Conservation (phyloP, 30 jellyfish, hydroid and myxozoan species). For the Rhopilema esculentum region DNA sequence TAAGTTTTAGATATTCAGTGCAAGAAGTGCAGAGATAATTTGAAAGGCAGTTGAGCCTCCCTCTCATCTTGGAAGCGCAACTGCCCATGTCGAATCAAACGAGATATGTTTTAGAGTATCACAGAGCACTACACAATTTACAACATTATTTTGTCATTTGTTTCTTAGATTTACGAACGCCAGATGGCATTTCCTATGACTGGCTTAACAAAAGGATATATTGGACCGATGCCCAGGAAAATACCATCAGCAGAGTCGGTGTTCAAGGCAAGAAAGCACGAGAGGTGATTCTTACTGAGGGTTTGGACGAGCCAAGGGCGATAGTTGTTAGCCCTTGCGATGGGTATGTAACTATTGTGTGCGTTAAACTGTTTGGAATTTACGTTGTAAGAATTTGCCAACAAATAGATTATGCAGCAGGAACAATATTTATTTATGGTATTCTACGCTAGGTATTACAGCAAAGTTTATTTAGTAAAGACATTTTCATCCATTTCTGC, state of each 20-base stretch:
- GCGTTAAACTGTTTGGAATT: background rate
- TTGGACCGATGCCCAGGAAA: conserved; percentile 99
- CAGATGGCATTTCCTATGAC: conserved; percentile 98
- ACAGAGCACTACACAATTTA: no score
- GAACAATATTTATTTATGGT: background rate
- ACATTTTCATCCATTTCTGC: no score
- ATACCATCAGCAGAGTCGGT: conserved; percentile 80
- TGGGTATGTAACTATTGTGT: conserved; percentile 78
- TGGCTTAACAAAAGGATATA: conserved; percentile 79
- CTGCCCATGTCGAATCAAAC: no score
- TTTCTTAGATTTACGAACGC: conserved; percentile 83
- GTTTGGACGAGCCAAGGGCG: conserved; percentile 98
- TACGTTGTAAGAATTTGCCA: no score
- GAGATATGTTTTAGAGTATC: no score
- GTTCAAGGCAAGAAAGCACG: conserved; percentile 40
- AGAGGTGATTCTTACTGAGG: conserved; percentile 83
- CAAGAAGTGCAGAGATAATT: no score
- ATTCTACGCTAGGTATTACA: background rate
- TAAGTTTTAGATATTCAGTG: no score
- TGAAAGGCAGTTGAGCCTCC: no score
- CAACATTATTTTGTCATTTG: background rate
- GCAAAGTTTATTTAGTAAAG: no score
- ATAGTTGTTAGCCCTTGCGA: conserved; percentile 98
- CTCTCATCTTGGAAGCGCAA: no score
- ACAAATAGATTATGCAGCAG: no score